phyloP scores from a whole-genome alignment of 1,140 invertebrate species.

The Dufourea novaeangliae region DNA sequence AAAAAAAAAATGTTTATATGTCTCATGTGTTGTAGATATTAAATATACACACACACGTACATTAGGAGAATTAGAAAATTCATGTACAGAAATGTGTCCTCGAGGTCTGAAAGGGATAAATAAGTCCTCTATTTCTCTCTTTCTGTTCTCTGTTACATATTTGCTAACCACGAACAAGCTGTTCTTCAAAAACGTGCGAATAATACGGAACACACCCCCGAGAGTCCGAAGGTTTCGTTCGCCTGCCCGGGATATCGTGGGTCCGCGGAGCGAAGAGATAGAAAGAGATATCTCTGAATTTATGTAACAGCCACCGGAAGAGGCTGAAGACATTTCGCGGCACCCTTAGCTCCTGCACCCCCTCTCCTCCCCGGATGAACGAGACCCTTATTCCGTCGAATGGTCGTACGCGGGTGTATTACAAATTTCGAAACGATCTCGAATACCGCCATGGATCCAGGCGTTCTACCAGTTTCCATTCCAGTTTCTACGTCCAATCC shows the following conservation, averaged over 20 bases:
- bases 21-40: too few species aligned
- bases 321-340: slow-evolving; percentile 11
- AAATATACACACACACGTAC: too few species aligned
- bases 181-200: slow-evolving; percentile 31
- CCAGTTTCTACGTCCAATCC: too few species aligned
- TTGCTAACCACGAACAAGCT: slow-evolving; percentile 18
- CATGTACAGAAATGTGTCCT: too few species aligned
- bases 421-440: background rate
- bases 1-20: too few species aligned
- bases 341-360: background rate
- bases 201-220: background rate
- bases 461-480: too few species aligned
- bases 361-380: slow-evolving; percentile 17
- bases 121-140: too few species aligned
- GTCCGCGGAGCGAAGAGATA: background rate
- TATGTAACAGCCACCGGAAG: slow-evolving; percentile 23
- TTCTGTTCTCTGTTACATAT: background rate
- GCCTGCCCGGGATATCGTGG: background rate
- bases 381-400: slow-evolving; percentile 13
- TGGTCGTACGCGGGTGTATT: slow-evolving; percentile 21
- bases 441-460: too few species aligned
- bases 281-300: slow-evolving; percentile 14
- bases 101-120: too few species aligned
- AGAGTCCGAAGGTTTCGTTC: background rate
- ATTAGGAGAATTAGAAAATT: too few species aligned